These are phyloP conservation scores for Dermatemys mawii DNA, from an alignment of 2,113 vertebrate genomes.

Conservation along the genomic window DNA sequence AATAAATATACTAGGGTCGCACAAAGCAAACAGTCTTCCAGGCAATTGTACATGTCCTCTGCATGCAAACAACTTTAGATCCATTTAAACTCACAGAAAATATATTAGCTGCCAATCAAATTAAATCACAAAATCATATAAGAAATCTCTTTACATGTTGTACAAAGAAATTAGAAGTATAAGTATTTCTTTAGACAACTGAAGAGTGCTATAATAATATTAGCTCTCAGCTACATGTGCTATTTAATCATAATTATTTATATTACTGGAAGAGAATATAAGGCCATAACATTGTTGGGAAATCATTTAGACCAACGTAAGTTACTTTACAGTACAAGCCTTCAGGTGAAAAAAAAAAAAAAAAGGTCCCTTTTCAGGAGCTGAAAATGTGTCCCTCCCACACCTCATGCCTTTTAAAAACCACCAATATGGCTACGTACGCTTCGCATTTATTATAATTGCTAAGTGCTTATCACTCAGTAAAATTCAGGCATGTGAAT, in stretches of 20 bases:
- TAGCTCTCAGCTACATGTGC: conserved; percentile 73
- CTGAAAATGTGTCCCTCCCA: neutral
- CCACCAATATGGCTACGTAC: conserved; percentile 44
- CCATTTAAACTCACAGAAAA: conserved; percentile 80
- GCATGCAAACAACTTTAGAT: conserved; percentile 79
- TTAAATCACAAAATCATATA: conserved; percentile 76
- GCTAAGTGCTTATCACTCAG: neutral
- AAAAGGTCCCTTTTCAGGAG: neutral
- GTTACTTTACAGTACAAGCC: neutral
- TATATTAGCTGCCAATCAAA: conserved; percentile 81
- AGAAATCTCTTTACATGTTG: conserved; percentile 75
- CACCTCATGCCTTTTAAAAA: neutral
- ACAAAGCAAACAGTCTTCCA: conserved; percentile 80
- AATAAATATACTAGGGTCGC: conserved; percentile 83
- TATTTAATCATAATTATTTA: conserved; percentile 69
- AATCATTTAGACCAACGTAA: conserved; percentile 46
- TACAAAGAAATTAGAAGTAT: conserved; percentile 55
- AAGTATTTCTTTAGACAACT: conserved; percentile 64
- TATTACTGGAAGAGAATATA: conserved; percentile 73
- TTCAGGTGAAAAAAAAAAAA: neutral
- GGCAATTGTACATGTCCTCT: conserved; percentile 80
- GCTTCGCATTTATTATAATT: neutral
- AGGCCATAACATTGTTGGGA: conserved; percentile 67
- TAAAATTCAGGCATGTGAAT: neutral
- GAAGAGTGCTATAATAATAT: conserved; percentile 72